phyloP scores from a whole-genome alignment of 30 jellyfish, hydroid and myxozoan genomes.

The Cassiopea andromeda region DNA sequence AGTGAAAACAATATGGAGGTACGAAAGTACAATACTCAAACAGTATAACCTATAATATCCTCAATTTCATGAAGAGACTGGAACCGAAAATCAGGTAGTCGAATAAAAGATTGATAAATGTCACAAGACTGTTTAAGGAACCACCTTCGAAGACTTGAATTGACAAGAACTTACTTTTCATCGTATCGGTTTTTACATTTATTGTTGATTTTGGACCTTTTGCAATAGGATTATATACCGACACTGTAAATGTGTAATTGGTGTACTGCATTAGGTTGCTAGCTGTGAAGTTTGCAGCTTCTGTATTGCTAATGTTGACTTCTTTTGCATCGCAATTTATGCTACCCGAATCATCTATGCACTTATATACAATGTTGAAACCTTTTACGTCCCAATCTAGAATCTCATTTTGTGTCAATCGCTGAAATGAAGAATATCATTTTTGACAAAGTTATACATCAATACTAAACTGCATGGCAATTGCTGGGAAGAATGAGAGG shows the following conservation, averaged over 20 bases:
- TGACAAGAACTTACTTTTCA: no score
- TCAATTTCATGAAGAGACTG: no score
- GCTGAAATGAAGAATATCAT: neutral
- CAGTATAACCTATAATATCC: no score
- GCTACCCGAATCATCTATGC: conserved; percentile 5
- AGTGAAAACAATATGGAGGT: no score
- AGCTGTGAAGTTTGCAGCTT: neutral
- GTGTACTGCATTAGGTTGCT: conserved; percentile 34
- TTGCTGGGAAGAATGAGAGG: no score
- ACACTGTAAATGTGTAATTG: conserved; percentile 24
- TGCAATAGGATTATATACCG: conserved; percentile 30
- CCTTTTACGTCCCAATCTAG: conserved; percentile 49
- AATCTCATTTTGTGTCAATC: conserved; percentile 4
- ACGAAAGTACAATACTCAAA: no score
- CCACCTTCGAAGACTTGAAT: no score
- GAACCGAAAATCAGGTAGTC: no score
- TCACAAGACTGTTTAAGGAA: no score
- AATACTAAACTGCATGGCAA: no score
- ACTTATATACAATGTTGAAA: neutral
- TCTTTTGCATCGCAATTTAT: neutral
- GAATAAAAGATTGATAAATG: no score
- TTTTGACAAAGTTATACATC: no score
- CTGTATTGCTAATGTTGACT: conserved; percentile 6
- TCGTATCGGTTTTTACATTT: neutral
- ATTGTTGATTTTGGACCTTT: conserved; percentile 8